These are phyloP conservation scores for Acrocyrtus sp. DNA, from an alignment of 2,888 invertebrate genomes.

Conservation along the genomic window DNA sequence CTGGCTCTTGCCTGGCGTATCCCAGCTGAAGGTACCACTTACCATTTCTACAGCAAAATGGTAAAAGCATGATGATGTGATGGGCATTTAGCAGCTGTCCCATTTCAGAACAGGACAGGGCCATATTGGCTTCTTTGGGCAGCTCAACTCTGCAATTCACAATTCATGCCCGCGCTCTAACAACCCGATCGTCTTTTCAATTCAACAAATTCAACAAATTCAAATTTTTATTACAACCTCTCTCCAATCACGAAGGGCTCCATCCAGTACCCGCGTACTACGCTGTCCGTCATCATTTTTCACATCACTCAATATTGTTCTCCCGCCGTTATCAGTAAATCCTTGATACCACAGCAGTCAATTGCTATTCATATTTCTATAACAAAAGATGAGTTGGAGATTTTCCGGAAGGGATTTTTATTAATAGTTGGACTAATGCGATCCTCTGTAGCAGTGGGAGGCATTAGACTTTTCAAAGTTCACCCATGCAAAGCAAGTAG, in stretches of 20 bases:
- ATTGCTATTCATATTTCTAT: no score
- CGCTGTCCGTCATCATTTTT: constrained; percentile 29
- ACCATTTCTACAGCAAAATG: not conserved
- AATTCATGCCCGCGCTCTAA: not conserved
- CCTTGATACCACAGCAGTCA: no score
- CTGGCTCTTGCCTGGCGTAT: not conserved
- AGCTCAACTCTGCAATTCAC: no score
- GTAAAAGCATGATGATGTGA: constrained; percentile 10
- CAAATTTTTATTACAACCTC: not conserved
- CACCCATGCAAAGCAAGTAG: no score
- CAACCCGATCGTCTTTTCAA: not conserved
- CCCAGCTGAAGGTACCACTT: not conserved
- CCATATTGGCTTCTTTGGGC: constrained; percentile 37
- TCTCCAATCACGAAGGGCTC: no score
- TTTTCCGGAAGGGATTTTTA: no score
- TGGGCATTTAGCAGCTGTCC: constrained; percentile 45
- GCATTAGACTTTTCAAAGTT: no score
- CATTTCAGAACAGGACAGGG: constrained; percentile 44
- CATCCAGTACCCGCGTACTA: constrained; percentile 20
- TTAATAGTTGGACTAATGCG: no score
- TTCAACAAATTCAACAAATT: not conserved
- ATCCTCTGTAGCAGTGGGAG: no score
- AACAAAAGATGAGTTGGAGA: no score
- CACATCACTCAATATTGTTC: constrained; percentile 22
- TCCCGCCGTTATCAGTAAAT: constrained; percentile 15